Conservation (phyloP, 2,113 vertebrate species). For the Thermophis baileyi region DNA sequence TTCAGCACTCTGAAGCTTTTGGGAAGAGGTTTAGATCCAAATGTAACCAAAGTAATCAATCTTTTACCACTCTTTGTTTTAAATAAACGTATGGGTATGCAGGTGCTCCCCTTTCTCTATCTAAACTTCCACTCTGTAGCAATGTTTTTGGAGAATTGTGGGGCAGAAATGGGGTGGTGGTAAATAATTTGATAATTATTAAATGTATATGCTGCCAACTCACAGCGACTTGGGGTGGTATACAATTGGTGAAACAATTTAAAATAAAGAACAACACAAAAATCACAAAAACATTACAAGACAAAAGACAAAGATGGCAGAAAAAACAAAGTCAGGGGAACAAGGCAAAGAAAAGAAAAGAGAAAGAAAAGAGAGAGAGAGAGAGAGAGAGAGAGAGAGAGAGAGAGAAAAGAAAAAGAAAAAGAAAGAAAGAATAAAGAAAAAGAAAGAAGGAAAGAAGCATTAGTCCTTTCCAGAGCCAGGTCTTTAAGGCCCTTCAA, state of each 20-base stretch:
- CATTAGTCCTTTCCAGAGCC: background rate
- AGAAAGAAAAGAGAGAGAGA: too few species aligned
- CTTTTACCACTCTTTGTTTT: background rate
- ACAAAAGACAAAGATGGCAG: background rate
- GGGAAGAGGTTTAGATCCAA: background rate
- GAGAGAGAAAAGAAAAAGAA: too few species aligned
- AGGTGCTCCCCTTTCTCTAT: background rate
- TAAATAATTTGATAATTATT: background rate
- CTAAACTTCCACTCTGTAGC: background rate
- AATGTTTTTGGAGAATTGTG: background rate
- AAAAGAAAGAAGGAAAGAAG: too few species aligned
- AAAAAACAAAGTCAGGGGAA: background rate
- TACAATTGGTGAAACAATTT: background rate
- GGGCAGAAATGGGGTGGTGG: background rate
- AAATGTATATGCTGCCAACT: background rate
- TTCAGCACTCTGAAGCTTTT: background rate
- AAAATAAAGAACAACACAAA: background rate
- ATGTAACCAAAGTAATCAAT: background rate
- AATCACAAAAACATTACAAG: background rate
- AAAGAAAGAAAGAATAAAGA: too few species aligned
- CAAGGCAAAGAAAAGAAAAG: background rate
- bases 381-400: too few species aligned
- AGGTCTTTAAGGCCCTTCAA: background rate
- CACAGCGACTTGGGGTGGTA: background rate
- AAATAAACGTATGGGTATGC: background rate